Evolutionary conservation across 2,113 vertebrate species (phyloP), one percentile per base, ranked within the genome.

Genomic region (Archocentrus centrarchus): DNA sequence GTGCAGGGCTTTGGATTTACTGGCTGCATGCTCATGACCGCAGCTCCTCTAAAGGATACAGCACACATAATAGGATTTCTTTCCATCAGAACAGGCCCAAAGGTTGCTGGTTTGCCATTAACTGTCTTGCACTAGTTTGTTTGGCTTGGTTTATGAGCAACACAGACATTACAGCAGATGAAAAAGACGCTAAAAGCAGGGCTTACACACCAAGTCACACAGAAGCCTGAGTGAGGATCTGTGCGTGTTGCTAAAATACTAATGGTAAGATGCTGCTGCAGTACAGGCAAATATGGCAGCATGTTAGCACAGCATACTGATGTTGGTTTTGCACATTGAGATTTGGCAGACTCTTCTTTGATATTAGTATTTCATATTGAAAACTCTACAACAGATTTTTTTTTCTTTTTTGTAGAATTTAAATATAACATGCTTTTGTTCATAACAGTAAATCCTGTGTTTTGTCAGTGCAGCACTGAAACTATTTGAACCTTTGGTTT

Each of bases 301-400:
- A 17, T 39, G n/a, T 75, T 39, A 85, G 75, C 47, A 18, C 59
- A 55, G 77, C 2, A n/a, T 13, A 32, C 35, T 58, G 59, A 66
- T 50, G 84, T 79, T 7, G 59, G 78, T 57, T 86, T 87, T 91
- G 80, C 85, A 87, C 82, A 77, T 55, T 84, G 37, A 68, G 18
- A 73, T 81, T 59, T 77, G 81, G 80, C 63, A 50, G 76, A 77
- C 47, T 70, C 18, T 47, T 83, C 66, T 89, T 89, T 91, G 83
- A 18, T 86, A 82, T 57, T 91, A 92, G 87, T 91, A 88, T 93
- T 90, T 94, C 85, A 91, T 91, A 92, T 88, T 92, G 86, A 89
- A 90, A 78, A 86, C 35, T 41, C 32, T 64, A 79, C 59, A 81
- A 41, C 18, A 30, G 4, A 24, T 37, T 37, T 39, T 39, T 3